A percentile compares a stretch with the other conserved stretches of the same genome.
Evolutionary conservation across 2,797 vertebrate genomes (phyloP).

Genomic region (Lepilemur septentrionalis): DNA sequence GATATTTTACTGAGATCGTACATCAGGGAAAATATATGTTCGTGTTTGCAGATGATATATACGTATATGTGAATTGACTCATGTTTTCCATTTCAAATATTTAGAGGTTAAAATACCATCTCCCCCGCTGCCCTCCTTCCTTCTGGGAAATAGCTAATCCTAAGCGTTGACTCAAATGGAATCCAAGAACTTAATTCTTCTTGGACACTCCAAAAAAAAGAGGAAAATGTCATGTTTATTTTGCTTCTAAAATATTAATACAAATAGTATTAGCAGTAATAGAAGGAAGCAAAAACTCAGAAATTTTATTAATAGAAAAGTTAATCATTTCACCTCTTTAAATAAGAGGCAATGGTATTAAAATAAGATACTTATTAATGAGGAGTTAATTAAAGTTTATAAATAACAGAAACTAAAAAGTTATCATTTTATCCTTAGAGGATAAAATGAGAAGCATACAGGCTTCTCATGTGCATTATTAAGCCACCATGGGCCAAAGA

Average conservation of each 20-base stretch:
- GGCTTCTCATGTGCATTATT: not conserved
- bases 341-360: conserved; percentile 44
- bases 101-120: conserved; percentile 24
- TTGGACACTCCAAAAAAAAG: conserved; percentile 69
- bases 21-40: conserved; percentile 73
- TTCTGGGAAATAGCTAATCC: conserved; percentile 69
- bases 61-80: conserved; percentile 16
- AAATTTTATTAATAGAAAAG: not conserved
- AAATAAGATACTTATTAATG: conserved; percentile 75
- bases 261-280: conserved; percentile 66
- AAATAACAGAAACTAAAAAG: conserved; percentile 71
- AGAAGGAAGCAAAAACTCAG: conserved; percentile 24
- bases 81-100: conserved; percentile 60
- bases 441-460: too few relatives aligned
- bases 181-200: conserved; percentile 76
- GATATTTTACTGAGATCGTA: conserved; percentile 86
- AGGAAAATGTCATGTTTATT: conserved; percentile 74
- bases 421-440: conserved; percentile 44
- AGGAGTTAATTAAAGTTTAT: conserved; percentile 70
- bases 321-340: conserved; percentile 35
- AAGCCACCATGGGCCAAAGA: not conserved
- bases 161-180: conserved; percentile 75
- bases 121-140: conserved; percentile 45
- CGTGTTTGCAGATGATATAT: conserved; percentile 35
- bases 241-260: conserved; percentile 80